Percentiles rank a stretch among this genome's conserved stretches.
Evolutionary conservation across 2,797 vertebrate species (phyloP).

Genomic region (Anguilla pacifica): DNA sequence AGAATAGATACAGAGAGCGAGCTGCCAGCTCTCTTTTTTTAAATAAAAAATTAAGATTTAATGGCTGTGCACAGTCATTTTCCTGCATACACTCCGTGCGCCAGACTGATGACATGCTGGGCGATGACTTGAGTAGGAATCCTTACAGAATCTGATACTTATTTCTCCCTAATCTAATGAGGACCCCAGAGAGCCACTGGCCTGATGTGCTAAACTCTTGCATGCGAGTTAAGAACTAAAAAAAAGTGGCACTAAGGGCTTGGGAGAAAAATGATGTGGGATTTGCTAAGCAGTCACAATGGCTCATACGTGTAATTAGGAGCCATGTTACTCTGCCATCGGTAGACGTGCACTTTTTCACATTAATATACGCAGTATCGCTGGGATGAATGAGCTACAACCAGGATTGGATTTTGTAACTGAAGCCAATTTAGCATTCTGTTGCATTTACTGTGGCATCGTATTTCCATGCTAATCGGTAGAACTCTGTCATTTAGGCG

Average conservation of each 20-base stretch:
- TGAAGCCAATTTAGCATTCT: background rate
- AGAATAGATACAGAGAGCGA: background rate
- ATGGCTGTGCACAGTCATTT: background rate
- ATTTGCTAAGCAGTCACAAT: background rate
- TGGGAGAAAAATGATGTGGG: background rate
- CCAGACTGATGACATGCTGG: background rate
- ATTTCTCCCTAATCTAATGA: slow-evolving; percentile 32
- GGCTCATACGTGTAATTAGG: slow-evolving; percentile 1
- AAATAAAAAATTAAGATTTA: background rate
- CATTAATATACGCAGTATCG: background rate
- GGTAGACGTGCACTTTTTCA: background rate
- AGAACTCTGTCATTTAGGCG: background rate
- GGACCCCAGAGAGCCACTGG: slow-evolving; percentile 19
- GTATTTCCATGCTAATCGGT: background rate
- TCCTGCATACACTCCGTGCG: background rate
- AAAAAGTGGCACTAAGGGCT: background rate
- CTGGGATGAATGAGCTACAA: background rate
- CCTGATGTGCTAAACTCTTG: background rate
- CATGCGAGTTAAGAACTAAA: background rate
- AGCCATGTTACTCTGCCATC: background rate
- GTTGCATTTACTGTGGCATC: background rate
- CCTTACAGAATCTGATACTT: background rate
- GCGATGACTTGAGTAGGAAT: background rate
- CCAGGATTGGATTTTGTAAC: background rate
- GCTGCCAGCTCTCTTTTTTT: background rate